Base-by-base conservation (phyloP, 1,140 invertebrate species). In the Anadara kagoshimensis region DNA sequence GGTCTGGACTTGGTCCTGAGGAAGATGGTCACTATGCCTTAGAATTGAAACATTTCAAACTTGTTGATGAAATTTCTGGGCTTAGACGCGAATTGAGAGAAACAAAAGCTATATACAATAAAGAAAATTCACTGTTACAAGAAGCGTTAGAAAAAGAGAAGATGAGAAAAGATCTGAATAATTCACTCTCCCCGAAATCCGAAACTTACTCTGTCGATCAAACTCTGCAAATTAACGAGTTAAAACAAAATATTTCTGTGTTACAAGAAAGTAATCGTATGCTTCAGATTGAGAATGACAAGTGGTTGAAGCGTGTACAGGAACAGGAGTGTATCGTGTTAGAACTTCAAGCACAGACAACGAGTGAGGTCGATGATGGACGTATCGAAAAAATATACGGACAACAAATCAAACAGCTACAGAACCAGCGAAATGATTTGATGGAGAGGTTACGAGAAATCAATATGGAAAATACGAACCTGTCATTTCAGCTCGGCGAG, bases 371-470 rank as follows among this genome's bases (percentile, higher is more conserved):
- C 54, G 67, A 63, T 18, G 49, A 47, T 57, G 73, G 62, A 12
- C 69, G 81, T 44, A 67, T 70, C 12, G 72, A 80, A 56, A 62
- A 66, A 24, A 41, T 81, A 16, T 85, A 82, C 69, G 78, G 74
- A 36, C 72, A 75, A 18, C 86, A 87, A 67, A 53, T 87, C n/a
- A 71, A 77, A 11, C 47, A 83, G 20, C 57, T 87, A 57, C 86
- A 85, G 54, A 83, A 79, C 43, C 85, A 87, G 51, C 73, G 85
- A 56, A 78, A 84, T 72, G 81, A 86, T 44, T 73, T 87, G 16
- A 41, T 83, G 11, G 69, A 77, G 11, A 79, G 81, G 66, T 57
- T 87, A 16, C 69, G 80, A 26, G 80, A 81, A 5, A 61, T 66
- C 41, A 68, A 75, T 44, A 47, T 41, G 1, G 69, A 79, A 68